Evolutionary conservation across 2,113 vertebrate genomes (phyloP).

Genomic region (Irena cyanogastra): DNA sequence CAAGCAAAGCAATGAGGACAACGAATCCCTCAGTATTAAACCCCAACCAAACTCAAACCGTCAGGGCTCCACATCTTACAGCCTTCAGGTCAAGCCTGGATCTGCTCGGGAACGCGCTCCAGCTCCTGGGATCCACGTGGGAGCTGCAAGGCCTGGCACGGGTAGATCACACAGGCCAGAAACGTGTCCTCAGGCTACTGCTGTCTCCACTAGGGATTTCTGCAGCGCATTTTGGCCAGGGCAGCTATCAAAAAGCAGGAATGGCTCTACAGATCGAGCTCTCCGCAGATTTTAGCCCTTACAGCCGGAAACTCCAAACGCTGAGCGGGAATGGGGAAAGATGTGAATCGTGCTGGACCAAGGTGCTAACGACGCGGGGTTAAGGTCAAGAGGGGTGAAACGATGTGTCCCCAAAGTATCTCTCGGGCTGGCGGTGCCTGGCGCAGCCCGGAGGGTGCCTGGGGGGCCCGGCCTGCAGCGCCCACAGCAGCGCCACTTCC

Average conservation of each 20-base stretch:
- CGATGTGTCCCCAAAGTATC: rapidly evolving
- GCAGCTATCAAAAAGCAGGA: background rate
- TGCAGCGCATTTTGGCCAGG: too few species aligned
- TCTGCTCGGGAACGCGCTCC: background rate
- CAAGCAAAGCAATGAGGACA: background rate
- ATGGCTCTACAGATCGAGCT: background rate
- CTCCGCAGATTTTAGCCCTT: background rate
- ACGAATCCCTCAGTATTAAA: background rate
- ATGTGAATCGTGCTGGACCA: rapidly evolving
- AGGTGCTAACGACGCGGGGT: background rate
- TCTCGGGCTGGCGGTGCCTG: background rate
- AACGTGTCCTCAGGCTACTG: background rate
- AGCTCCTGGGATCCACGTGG: background rate
- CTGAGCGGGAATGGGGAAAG: background rate
- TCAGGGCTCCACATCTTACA: background rate
- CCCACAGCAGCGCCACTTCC: background rate
- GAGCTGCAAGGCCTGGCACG: background rate
- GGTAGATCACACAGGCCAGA: background rate
- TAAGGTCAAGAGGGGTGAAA: background rate
- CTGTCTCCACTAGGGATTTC: background rate
- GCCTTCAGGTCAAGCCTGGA: background rate
- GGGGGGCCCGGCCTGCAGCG: background rate
- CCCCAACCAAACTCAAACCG: background rate
- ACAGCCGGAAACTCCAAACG: background rate
- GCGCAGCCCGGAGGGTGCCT: background rate